Evolutionary conservation across 2,797 vertebrate genomes (phyloP).

Genomic region (Hemibagrus guttatus): DNA sequence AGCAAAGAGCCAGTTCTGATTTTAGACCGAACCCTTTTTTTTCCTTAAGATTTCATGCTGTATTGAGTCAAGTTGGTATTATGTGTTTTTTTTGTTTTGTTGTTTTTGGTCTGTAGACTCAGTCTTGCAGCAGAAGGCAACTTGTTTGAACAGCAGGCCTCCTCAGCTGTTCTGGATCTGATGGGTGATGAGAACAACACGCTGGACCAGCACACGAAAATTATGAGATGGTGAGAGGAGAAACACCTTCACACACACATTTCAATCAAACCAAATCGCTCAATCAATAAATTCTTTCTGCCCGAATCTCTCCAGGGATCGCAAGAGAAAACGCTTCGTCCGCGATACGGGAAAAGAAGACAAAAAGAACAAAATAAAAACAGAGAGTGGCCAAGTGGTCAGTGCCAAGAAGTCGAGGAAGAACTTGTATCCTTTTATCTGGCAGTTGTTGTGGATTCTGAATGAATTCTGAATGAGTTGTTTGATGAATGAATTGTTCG

Average conservation of each 20-base stretch:
- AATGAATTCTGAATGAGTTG: background rate
- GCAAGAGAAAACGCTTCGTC: conserved; percentile 93
- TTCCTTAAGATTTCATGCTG: background rate
- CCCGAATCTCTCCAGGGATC: conserved; percentile 78
- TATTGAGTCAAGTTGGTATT: background rate
- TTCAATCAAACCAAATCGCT: background rate
- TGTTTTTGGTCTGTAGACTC: conserved; percentile 71
- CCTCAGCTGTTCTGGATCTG: conserved; percentile 87
- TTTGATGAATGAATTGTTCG: background rate
- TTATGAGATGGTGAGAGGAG: conserved; percentile 87
- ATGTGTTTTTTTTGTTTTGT: background rate
- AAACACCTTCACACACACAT: background rate
- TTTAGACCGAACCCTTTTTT: background rate
- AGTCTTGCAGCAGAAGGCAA: conserved; percentile 75
- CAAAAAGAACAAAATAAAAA: conserved; percentile 87
- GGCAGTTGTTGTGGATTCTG: background rate
- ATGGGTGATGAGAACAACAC: conserved; percentile 87
- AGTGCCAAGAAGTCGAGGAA: conserved; percentile 82
- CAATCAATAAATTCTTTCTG: background rate
- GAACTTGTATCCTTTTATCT: conserved; percentile 89
- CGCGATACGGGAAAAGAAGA: conserved; percentile 82
- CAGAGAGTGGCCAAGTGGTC: conserved; percentile 84
- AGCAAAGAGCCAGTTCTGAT: background rate
- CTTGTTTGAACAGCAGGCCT: conserved; percentile 88
- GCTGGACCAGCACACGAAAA: conserved; percentile 78